These are phyloP conservation scores for Cosmorhoe ocellata DNA, from an alignment of 2,888 invertebrate genomes.

Conservation along the genomic window DNA sequence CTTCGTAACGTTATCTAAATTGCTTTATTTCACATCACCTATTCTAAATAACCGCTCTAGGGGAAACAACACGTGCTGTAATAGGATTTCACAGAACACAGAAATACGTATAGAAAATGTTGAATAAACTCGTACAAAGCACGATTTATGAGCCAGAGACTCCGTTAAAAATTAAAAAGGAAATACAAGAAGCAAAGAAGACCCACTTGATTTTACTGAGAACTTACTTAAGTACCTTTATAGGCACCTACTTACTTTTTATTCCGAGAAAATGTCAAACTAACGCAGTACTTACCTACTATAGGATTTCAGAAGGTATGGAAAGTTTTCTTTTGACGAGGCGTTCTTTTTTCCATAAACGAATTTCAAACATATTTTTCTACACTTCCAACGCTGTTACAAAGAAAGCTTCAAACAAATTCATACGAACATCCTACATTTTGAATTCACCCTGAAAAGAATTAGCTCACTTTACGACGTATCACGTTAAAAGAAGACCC, in stretches of 20 bases:
- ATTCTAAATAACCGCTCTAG: constrained; percentile 33
- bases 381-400: background rate
- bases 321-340: background rate
- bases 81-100: constrained; percentile 22
- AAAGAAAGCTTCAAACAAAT: background rate
- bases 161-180: no score
- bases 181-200: no score
- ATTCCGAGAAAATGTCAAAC: background rate
- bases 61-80: constrained; percentile 28
- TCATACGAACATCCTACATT: background rate
- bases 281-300: no score
- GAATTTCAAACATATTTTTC: background rate
- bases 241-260: no score
- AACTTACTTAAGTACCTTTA: no score
- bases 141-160: no score
- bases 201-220: no score
- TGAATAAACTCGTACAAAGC: background rate
- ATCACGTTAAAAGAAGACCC: constrained; percentile 25
- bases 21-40: constrained; percentile 38
- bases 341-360: background rate
- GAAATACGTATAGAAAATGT: background rate
- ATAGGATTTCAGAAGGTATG: background rate
- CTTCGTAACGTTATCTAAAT: constrained; percentile 34
- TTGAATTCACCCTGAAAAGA: constrained; percentile 9
- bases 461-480: constrained; percentile 19